These are phyloP conservation scores for Bagarius yarrelli DNA, from an alignment of 2,113 vertebrate genomes.

Conservation along the genomic window DNA sequence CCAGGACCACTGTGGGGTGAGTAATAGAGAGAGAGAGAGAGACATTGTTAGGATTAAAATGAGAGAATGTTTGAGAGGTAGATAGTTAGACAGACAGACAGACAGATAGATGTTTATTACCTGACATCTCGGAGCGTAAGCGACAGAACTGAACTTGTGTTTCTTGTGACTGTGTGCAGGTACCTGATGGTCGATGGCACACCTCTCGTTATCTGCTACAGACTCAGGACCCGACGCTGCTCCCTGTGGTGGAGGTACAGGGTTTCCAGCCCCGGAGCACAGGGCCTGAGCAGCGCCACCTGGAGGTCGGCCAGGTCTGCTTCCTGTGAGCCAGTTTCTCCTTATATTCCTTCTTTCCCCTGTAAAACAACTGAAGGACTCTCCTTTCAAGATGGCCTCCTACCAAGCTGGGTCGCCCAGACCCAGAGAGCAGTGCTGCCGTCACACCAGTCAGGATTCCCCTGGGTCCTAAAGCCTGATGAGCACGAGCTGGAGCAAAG, in stretches of 20 bases:
- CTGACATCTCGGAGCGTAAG: background rate
- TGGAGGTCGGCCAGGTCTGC: conserved; percentile 89
- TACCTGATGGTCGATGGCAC: conserved; percentile 90
- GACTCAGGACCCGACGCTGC: conserved; percentile 85
- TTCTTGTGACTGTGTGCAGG: conserved; percentile 71
- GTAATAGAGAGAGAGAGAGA: background rate
- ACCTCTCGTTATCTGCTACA: conserved; percentile 87
- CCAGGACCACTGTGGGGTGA: conserved; percentile 89
- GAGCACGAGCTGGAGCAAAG: background rate
- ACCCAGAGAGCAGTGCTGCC: conserved; percentile 37
- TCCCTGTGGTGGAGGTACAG: conserved; percentile 83
- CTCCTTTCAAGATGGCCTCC: conserved; percentile 37
- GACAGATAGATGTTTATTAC: background rate
- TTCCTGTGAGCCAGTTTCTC: conserved; percentile 79
- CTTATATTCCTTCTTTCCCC: background rate
- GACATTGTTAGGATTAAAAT: background rate
- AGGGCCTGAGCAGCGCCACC: conserved; percentile 67
- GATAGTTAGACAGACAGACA: background rate
- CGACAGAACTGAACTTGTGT: background rate
- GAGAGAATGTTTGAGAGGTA: background rate
- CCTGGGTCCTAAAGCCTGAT: conserved; percentile 3
- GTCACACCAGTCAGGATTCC: background rate
- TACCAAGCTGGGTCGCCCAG: conserved; percentile 32
- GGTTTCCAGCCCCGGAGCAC: conserved; percentile 68
- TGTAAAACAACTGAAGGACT: conserved; percentile 44